These are phyloP conservation scores for Calidris pygmaea DNA, from an alignment of 2,113 vertebrate genomes.

Conservation along the genomic window DNA sequence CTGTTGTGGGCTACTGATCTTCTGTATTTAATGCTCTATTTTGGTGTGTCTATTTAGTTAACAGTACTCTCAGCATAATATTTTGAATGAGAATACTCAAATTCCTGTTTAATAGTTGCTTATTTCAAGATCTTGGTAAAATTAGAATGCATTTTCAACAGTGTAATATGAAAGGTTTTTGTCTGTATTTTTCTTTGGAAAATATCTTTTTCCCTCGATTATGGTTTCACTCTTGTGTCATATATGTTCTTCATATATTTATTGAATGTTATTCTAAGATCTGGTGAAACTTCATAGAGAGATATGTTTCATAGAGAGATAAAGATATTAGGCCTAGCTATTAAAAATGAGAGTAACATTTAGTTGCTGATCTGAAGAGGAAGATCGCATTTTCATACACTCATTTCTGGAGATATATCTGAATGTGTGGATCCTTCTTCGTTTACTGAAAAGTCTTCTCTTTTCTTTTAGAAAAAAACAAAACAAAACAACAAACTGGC, in stretches of 20 bases:
- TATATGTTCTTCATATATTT: neutral
- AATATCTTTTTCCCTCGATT: neutral
- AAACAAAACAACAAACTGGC: neutral
- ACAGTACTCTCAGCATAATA: neutral
- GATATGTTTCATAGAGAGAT: neutral
- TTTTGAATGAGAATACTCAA: neutral
- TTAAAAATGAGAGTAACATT: slow-evolving; percentile 11
- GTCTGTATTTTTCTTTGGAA: neutral
- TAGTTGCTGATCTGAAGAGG: neutral
- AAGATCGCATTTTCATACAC: neutral
- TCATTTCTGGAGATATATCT: neutral
- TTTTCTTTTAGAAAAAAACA: neutral
- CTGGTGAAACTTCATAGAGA: no score
- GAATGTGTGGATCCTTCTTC: neutral
- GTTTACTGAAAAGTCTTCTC: neutral
- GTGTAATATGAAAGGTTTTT: neutral
- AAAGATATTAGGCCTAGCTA: neutral
- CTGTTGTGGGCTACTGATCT: neutral
- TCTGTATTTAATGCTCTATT: neutral
- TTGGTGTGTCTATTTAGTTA: neutral
- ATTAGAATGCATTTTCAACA: neutral
- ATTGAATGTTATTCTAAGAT: neutral
- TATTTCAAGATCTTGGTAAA: neutral
- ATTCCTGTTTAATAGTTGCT: neutral
- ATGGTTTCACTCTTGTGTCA: neutral